phyloP scores from a whole-genome alignment of 2,888 invertebrate genomes.

The Anagyrus pseudococci region DNA sequence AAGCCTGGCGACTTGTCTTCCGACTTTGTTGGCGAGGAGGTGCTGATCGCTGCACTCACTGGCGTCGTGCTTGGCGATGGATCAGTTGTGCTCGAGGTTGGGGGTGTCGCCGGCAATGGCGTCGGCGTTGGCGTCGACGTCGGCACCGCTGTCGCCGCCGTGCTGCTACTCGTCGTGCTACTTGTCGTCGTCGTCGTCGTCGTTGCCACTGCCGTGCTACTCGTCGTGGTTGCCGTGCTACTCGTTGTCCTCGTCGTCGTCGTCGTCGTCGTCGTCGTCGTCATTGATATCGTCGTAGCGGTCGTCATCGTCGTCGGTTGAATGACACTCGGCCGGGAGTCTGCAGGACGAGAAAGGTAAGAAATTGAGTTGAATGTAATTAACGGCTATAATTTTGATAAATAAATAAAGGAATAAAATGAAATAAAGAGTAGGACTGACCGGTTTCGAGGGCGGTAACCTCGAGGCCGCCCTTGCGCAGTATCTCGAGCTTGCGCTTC shows the following conservation, averaged over 20 bases:
- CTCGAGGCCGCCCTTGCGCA: constrained; percentile 77
- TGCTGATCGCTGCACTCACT: neutral
- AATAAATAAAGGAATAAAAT: neutral
- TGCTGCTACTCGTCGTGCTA: constrained; percentile 62
- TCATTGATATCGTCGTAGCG: constrained; percentile 51
- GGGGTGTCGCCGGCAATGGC: neutral
- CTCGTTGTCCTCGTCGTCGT: neutral
- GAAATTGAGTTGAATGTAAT: neutral
- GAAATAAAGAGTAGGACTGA: constrained; percentile 5
- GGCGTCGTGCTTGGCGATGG: neutral
- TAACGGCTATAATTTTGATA: too few relatives aligned
- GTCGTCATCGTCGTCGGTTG: constrained; percentile 64
- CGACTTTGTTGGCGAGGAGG: neutral
- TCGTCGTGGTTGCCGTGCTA: constrained; percentile 47
- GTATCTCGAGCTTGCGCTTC: constrained; percentile 75
- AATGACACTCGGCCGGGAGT: constrained; percentile 62
- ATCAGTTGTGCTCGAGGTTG: neutral
- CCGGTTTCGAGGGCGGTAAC: constrained; percentile 71
- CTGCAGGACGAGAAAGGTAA: constrained; percentile 8
- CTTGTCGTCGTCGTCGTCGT: neutral
- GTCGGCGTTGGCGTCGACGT: constrained; percentile 51
- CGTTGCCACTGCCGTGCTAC: constrained; percentile 49
- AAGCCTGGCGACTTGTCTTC: constrained; percentile 7
- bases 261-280: constrained; percentile 43
- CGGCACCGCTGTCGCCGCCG: constrained; percentile 63